Conservation (phyloP, 2,113 vertebrate genomes). For the Halcyon senegalensis region DNA sequence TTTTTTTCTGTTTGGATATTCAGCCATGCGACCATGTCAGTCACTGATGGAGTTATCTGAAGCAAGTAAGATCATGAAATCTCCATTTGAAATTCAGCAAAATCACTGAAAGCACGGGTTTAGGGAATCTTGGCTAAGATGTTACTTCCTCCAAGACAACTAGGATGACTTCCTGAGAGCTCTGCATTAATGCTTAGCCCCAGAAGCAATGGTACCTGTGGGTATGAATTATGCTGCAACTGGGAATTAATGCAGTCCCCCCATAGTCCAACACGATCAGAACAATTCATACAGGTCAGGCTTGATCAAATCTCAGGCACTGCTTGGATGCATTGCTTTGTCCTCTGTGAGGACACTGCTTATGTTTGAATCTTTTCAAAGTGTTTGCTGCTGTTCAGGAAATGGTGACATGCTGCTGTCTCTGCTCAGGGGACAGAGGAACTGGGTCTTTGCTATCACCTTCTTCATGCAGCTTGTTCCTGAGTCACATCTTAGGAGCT, state of each 20-base stretch:
- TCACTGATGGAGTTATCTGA: conserved; percentile 42
- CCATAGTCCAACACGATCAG: not conserved
- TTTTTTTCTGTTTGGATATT: conserved; percentile 28
- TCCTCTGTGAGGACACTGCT: not conserved
- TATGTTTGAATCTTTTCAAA: not conserved
- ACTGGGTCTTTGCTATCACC: not conserved
- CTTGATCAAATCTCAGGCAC: not conserved
- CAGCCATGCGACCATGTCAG: not conserved
- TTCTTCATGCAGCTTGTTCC: not conserved
- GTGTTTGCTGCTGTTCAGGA: not conserved
- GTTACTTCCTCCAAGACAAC: conserved; percentile 3
- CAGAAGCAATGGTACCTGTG: not conserved
- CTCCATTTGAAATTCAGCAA: conserved; percentile 41
- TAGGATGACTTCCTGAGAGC: not conserved
- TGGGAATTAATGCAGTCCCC: not conserved
- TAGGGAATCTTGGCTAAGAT: conserved; percentile 25
- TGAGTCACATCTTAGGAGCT: not conserved
- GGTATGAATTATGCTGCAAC: not conserved
- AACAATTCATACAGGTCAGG: not conserved
- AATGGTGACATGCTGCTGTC: not conserved
- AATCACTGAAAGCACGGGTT: conserved; percentile 34
- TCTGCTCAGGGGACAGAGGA: not conserved
- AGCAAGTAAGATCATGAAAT: conserved; percentile 50
- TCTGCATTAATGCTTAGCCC: not conserved
- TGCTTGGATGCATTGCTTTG: not conserved